A percentile compares a stretch with the other conserved stretches of the same genome.
Conservation (phyloP, 2,888 invertebrate species). For the Drosophila affinis region DNA sequence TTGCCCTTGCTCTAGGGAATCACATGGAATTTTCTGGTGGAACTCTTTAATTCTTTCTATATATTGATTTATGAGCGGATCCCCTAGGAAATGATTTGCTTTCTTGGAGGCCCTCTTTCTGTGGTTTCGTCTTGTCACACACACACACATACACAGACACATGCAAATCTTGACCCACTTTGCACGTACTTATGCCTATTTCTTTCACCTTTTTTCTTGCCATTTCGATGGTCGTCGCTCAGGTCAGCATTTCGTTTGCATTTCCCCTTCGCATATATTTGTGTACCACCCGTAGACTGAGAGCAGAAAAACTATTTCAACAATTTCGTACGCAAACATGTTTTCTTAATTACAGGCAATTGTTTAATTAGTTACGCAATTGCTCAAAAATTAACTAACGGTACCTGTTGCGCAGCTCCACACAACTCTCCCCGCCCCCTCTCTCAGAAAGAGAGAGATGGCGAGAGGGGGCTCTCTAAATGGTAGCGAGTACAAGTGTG, state of each 20-base stretch:
- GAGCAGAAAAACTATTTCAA: slow-evolving; percentile 50
- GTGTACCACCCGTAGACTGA: background rate
- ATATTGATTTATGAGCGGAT: background rate
- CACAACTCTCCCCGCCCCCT: slow-evolving; percentile 1
- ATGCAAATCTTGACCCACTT: slow-evolving; percentile 72
- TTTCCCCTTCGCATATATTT: background rate
- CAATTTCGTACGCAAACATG: slow-evolving; percentile 48
- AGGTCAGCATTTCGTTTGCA: background rate
- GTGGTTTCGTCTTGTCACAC: background rate
- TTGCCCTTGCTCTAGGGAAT: slow-evolving; percentile 4
- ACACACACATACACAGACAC: slow-evolving; percentile 11
- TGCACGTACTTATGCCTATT: slow-evolving; percentile 15
- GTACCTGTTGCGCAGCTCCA: slow-evolving; percentile 65
- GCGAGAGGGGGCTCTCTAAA: slow-evolving; percentile 25
- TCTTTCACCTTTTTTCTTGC: slow-evolving; percentile 26
- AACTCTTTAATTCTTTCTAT: background rate
- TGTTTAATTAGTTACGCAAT: slow-evolving; percentile 79
- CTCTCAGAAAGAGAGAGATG: slow-evolving; percentile 11
- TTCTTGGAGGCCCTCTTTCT: slow-evolving; percentile 14
- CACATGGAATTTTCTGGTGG: background rate
- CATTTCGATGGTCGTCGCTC: background rate
- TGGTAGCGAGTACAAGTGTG: slow-evolving; percentile 5
- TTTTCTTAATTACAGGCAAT: slow-evolving; percentile 70
- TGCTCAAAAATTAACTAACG: slow-evolving; percentile 49
- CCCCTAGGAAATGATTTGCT: slow-evolving; percentile 9